A percentile compares a stretch with the other conserved stretches of the same genome.
phyloP scores from a whole-genome alignment of 2,113 vertebrate species.

The Triplophysa dalaica region DNA sequence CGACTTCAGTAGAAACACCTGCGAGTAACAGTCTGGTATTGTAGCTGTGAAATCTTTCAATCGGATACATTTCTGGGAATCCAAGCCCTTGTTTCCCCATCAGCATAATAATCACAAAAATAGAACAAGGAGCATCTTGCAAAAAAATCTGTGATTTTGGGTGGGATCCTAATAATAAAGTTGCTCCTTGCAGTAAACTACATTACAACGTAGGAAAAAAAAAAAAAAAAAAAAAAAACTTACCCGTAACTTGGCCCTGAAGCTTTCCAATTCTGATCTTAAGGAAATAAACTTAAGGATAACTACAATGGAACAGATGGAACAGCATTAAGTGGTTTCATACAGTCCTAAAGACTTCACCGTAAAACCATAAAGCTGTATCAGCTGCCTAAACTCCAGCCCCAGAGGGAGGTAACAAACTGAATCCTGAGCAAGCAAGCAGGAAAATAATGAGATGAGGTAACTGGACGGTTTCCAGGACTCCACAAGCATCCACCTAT shows the following conservation, averaged over 20 bases:
- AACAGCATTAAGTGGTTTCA: not conserved
- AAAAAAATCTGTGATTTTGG: slow-evolving; percentile 2
- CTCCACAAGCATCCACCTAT: not conserved
- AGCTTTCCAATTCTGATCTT: not conserved
- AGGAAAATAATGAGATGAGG: slow-evolving; percentile 36
- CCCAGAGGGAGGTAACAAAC: not conserved
- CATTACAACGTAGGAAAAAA: not conserved
- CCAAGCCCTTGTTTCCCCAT: slow-evolving; percentile 39
- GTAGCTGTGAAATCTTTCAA: slow-evolving; percentile 56
- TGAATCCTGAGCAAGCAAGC: slow-evolving; percentile 29
- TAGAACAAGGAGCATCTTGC: not conserved
- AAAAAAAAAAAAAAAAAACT: not conserved
- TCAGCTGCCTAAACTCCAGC: not conserved
- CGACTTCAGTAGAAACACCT: slow-evolving; percentile 50
- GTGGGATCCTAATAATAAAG: not conserved
- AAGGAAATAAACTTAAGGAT: slow-evolving; percentile 2
- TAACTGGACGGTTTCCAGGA: slow-evolving; percentile 35
- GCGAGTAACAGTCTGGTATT: slow-evolving; percentile 44
- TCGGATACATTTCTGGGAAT: slow-evolving; percentile 43
- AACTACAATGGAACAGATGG: not conserved
- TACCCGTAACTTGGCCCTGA: not conserved
- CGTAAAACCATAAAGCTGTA: not conserved
- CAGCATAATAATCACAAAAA: slow-evolving; percentile 23
- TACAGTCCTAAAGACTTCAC: not conserved
- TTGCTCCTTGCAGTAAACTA: not conserved